Percentiles rank a stretch among this genome's conserved stretches.
These are phyloP conservation scores for Callorhinus ursinus DNA, from an alignment of 2,113 vertebrate genomes.

Conservation along the genomic window DNA sequence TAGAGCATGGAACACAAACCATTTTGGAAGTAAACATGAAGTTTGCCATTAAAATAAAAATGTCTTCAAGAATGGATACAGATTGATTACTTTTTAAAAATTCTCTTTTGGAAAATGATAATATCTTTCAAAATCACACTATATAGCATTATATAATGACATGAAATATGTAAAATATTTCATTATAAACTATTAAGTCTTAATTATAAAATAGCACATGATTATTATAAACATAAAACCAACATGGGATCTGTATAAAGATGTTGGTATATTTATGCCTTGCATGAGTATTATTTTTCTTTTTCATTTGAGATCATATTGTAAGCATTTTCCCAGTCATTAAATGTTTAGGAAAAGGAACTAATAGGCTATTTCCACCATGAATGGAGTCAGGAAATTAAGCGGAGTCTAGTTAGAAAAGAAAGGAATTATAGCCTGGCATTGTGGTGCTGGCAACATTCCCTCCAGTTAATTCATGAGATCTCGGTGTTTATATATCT, in stretches of 20 bases:
- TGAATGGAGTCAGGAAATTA: slow-evolving; percentile 10
- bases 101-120: slow-evolving; percentile 41
- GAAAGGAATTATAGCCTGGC: slow-evolving; percentile 49
- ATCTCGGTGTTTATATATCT: neutral
- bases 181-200: neutral
- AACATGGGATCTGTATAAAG: neutral
- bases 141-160: neutral
- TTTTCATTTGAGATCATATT: slow-evolving; percentile 32
- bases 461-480: slow-evolving; percentile 25
- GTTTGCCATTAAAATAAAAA: neutral
- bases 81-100: neutral
- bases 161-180: neutral
- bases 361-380: slow-evolving; percentile 13
- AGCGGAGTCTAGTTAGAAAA: slow-evolving; percentile 36
- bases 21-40: neutral
- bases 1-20: neutral
- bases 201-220: slow-evolving; percentile 4
- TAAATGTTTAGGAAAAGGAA: slow-evolving; percentile 37
- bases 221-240: slow-evolving; percentile 5
- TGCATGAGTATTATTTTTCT: neutral
- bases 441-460: slow-evolving; percentile 26
- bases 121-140: neutral
- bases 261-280: neutral
- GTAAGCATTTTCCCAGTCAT: slow-evolving; percentile 20
- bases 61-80: neutral